phyloP scores from a whole-genome alignment of 1,140 invertebrate species.

The Drosophila leontia region DNA sequence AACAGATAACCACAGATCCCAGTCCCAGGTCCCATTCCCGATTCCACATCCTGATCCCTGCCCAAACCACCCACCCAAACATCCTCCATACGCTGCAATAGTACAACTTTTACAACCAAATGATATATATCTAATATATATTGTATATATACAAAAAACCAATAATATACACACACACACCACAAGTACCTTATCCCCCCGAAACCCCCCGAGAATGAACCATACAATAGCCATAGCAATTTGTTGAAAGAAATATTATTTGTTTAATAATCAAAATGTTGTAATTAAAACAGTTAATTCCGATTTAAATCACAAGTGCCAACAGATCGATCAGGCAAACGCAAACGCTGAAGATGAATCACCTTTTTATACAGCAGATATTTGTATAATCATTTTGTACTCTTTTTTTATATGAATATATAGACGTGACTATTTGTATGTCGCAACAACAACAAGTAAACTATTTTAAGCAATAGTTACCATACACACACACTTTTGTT shows the following conservation, averaged over 20 bases:
- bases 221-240: slow-evolving; percentile 84
- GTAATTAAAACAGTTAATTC: slow-evolving; percentile 76
- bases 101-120: slow-evolving; percentile 84
- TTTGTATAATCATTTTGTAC: slow-evolving; percentile 68
- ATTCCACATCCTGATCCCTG: slow-evolving; percentile 28
- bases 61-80: slow-evolving; percentile 38
- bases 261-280: slow-evolving; percentile 71
- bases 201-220: slow-evolving; percentile 50
- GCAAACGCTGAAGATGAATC: slow-evolving; percentile 49
- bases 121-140: slow-evolving; percentile 82
- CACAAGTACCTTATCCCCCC: slow-evolving; percentile 79
- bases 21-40: background rate
- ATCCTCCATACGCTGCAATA: slow-evolving; percentile 85
- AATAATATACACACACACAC: slow-evolving; percentile 75
- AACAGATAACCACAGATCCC: slow-evolving; percentile 36
- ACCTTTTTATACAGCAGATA: slow-evolving; percentile 57
- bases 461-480: slow-evolving; percentile 67
- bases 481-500: slow-evolving; percentile 1
- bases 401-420: slow-evolving; percentile 57
- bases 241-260: slow-evolving; percentile 79
- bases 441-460: slow-evolving; percentile 31
- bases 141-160: slow-evolving; percentile 74
- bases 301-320: slow-evolving; percentile 76
- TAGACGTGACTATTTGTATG: slow-evolving; percentile 16
- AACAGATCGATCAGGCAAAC: slow-evolving; percentile 68